Base-by-base conservation (phyloP, 2,113 vertebrate species). In the Aix galericulata region DNA sequence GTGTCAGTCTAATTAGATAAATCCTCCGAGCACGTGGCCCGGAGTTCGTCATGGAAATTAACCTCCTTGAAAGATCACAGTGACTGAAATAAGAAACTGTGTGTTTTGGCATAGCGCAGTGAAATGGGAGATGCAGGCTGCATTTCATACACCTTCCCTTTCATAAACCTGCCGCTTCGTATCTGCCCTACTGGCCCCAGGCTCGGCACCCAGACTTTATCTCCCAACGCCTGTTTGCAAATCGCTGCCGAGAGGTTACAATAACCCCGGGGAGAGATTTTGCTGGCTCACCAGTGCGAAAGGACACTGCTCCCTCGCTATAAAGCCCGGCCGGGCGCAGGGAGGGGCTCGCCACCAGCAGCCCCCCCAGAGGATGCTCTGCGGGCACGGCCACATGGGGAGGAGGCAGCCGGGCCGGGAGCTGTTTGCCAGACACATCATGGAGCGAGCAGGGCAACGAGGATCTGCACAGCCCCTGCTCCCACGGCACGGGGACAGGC, bases 31-130 rank as follows among this genome's bases (percentile, higher is more conserved):
- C 98, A 98, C 96, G 96, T 98, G 98, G 98, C 97, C 97, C 82
- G 46, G 97, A 97, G 97, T 98, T 98, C 97, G 97, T 98, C 98
- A 98, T 98, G 98, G 98, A 98, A 98, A 98, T 98, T 98, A 98
- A 98, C 98, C 98, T 98, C 98, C 98, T 97, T 97, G 96, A 98
- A 97, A 98, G 98, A 98, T 98, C 98, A 95, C 95, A 97, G 98
- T 97, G 97, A 97, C 97, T 97, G 98, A 98, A 98, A 98, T 97
- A 97, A 97, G 97, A 98, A 97, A 97, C 97, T 85, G 97, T 96
- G 97, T 97, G 97, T 97, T 98, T 97, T 95, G 98, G 98, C 97
- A 96, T 88, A 98, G 98, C 79, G 80, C 96, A 96, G 97, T 97
- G 98, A 98, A 98, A 98, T 91, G 97, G 97, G 98, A 97, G 97